Evolutionary conservation across 2,113 vertebrate species (phyloP).

Genomic region (Lasiurus cinereus): DNA sequence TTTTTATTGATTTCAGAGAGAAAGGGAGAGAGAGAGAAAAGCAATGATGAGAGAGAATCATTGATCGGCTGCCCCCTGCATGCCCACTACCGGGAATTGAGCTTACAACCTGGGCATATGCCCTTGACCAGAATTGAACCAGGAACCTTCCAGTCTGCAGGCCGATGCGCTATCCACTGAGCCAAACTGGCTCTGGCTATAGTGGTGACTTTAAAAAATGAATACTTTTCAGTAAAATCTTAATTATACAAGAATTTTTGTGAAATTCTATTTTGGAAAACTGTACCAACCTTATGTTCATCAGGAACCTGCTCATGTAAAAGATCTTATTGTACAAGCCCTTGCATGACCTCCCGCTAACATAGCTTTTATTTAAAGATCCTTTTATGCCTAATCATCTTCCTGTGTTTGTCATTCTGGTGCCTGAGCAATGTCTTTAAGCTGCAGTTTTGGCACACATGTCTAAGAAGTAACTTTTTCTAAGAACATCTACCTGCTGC

Average conservation of each 20-base stretch:
- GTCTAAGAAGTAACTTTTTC: constrained; percentile 50
- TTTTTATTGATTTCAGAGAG: too few species aligned
- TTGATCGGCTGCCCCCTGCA: too few species aligned
- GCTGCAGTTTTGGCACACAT: neutral
- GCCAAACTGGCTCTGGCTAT: neutral
- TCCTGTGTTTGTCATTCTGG: constrained; percentile 50
- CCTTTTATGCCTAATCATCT: constrained; percentile 48
- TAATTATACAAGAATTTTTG: neutral
- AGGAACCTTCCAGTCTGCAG: too few species aligned
- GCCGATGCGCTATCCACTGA: too few species aligned
- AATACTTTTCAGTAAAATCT: constrained; percentile 49
- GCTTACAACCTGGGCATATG: too few species aligned
- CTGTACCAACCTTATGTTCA: neutral
- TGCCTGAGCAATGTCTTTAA: neutral
- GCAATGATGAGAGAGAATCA: too few species aligned
- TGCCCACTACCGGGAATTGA: too few species aligned
- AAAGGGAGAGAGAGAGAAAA: too few species aligned
- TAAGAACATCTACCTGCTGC: neutral
- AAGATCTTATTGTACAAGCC: neutral
- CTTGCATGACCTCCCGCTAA: constrained; percentile 1
- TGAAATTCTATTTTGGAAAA: constrained; percentile 41
- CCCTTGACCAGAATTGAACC: too few species aligned
- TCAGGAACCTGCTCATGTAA: neutral
- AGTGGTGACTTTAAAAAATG: constrained; percentile 17
- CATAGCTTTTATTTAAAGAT: constrained; percentile 57